phyloP scores from a whole-genome alignment of 2,113 vertebrate genomes.

The Syngnathus typhle region DNA sequence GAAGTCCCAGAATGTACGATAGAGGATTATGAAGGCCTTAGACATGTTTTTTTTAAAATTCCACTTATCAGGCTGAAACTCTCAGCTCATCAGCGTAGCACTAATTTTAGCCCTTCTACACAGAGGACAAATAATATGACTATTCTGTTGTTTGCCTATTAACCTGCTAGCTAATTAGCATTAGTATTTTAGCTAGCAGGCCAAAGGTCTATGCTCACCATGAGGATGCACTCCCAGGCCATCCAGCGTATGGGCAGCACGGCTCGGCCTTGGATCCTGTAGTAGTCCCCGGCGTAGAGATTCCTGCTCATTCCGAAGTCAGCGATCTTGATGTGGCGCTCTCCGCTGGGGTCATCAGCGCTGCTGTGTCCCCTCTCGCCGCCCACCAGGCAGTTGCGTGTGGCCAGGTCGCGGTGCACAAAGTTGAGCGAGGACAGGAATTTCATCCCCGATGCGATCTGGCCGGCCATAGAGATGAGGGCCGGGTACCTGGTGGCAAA shows the following conservation, averaged over 20 bases:
- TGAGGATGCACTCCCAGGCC: conserved; percentile 94
- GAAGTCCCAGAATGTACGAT: no score
- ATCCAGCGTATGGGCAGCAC: conserved; percentile 95
- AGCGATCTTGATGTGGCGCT: conserved; percentile 86
- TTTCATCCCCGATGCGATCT: conserved; percentile 89
- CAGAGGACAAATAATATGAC: no score
- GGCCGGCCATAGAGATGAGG: conserved; percentile 82
- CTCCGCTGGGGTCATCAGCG: conserved; percentile 67
- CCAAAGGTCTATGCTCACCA: conserved; percentile 67
- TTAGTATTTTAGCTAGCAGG: no score
- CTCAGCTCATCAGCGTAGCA: no score
- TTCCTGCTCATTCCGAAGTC: conserved; percentile 95
- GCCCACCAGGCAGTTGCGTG: conserved; percentile 86
- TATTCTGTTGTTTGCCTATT: no score
- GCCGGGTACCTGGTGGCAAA: conserved; percentile 73
- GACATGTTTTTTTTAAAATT: no score
- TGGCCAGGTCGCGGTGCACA: conserved; percentile 86
- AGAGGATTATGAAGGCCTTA: no score
- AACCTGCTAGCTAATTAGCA: no score
- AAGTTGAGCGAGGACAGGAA: conserved; percentile 89
- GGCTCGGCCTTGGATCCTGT: conserved; percentile 85
- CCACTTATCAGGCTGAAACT: no score
- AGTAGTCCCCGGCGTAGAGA: conserved; percentile 85
- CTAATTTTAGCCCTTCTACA: no score
- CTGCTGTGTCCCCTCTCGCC: conserved; percentile 66